Evolutionary conservation across 2,797 vertebrate genomes (phyloP).

Genomic region (Paratrypauchen microcephalus): DNA sequence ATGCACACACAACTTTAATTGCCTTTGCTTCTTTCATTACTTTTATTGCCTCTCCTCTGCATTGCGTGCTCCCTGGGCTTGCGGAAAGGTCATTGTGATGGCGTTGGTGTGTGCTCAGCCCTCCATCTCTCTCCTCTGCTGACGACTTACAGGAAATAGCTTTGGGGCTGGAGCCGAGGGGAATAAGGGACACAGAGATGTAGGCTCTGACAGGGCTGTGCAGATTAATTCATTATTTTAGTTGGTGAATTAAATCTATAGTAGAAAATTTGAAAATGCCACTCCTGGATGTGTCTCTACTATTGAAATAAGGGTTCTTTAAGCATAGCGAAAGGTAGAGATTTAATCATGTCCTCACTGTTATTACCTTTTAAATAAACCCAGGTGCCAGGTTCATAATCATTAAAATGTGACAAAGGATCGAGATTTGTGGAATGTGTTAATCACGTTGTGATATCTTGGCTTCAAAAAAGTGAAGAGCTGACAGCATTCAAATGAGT

Average conservation of each 20-base stretch:
- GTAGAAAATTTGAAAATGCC: conserved; percentile 28
- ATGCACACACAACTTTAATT: conserved; percentile 80
- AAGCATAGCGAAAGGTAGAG: not conserved
- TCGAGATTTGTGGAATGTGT: conserved; percentile 7
- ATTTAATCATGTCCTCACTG: conserved; percentile 16
- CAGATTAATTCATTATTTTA: conserved; percentile 36
- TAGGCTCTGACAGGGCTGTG: conserved; percentile 16
- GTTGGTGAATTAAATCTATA: conserved; percentile 1
- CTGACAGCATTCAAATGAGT: conserved; percentile 12
- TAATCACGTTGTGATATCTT: conserved; percentile 22
- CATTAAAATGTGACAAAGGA: conserved; percentile 30
- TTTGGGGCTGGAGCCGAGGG: conserved; percentile 36
- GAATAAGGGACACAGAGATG: conserved; percentile 41
- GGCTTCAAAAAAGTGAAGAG: conserved; percentile 20
- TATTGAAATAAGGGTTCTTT: conserved; percentile 15
- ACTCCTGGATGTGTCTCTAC: not conserved
- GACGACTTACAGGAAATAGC: conserved; percentile 54
- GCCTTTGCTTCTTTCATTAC: conserved; percentile 84
- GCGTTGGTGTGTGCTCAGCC: conserved; percentile 52
- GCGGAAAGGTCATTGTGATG: conserved; percentile 81
- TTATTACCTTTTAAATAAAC: conserved; percentile 18
- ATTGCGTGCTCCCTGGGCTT: conserved; percentile 73
- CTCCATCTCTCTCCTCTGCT: conserved; percentile 45
- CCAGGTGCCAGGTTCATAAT: conserved; percentile 28
- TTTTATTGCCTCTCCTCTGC: conserved; percentile 83